These are phyloP conservation scores for Thumatha senex DNA, from an alignment of 2,888 invertebrate species.

Conservation along the genomic window DNA sequence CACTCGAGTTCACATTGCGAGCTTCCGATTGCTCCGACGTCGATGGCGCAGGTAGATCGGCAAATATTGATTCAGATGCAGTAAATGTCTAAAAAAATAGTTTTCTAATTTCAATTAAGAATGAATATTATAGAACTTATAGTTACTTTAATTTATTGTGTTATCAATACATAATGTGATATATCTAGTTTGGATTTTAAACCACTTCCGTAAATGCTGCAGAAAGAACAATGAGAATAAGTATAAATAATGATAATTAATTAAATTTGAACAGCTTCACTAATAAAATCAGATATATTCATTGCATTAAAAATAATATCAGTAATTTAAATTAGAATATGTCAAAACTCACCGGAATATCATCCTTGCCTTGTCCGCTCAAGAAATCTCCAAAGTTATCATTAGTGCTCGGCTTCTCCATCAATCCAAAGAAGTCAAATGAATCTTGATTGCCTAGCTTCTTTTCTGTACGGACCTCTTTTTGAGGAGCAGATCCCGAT, in stretches of 20 bases:
- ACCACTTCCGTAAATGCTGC: too few species aligned
- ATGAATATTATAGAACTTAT: too few species aligned
- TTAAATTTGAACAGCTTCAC: too few species aligned
- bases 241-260: too few species aligned
- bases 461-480: constrained; percentile 39
- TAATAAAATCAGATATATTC: too few species aligned
- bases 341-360: constrained; percentile 47
- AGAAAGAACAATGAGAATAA: too few species aligned
- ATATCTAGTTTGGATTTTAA: too few species aligned
- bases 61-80: constrained; percentile 64
- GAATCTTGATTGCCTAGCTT: constrained; percentile 74
- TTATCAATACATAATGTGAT: too few species aligned
- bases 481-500: constrained; percentile 13
- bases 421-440: constrained; percentile 84
- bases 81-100: constrained; percentile 53
- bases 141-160: too few species aligned
- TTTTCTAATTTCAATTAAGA: neutral
- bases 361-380: constrained; percentile 53
- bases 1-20: constrained; percentile 47
- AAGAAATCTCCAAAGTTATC: constrained; percentile 77
- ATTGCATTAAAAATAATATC: too few species aligned
- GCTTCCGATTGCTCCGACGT: constrained; percentile 33
- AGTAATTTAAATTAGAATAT: too few species aligned
- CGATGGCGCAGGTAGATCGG: constrained; percentile 63
- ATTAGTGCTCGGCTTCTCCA: constrained; percentile 77